Evolutionary conservation across 2,113 vertebrate genomes (phyloP).

Genomic region (Psilopsiagon aurifrons): DNA sequence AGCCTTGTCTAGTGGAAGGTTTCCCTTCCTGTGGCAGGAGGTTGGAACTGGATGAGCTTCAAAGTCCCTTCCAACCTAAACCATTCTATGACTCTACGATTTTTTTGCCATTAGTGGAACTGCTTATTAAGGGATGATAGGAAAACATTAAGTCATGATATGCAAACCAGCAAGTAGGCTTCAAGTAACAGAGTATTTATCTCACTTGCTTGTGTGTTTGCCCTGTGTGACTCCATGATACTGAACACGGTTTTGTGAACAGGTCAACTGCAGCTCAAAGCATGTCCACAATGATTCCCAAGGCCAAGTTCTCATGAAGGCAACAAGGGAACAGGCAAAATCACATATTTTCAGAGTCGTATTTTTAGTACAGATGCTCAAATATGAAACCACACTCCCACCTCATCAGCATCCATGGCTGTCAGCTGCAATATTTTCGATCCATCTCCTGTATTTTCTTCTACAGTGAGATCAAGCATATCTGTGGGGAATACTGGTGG

Average conservation of each 20-base stretch:
- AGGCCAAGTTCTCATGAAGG: not conserved
- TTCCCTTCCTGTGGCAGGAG: not conserved
- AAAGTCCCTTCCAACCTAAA: not conserved
- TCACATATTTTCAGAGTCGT: rapidly evolving
- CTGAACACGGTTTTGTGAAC: not conserved
- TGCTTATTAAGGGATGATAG: not conserved
- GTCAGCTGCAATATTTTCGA: slow-evolving; percentile 96
- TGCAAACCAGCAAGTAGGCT: not conserved
- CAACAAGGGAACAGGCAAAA: not conserved
- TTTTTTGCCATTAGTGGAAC: not conserved
- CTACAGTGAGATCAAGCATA: slow-evolving; percentile 90
- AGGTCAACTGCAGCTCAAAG: not conserved
- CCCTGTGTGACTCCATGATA: not conserved
- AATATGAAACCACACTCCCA: slow-evolving; percentile 59
- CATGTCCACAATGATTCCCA: not conserved
- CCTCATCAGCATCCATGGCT: slow-evolving; percentile 96
- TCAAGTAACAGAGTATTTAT: not conserved
- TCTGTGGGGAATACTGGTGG: slow-evolving; percentile 95
- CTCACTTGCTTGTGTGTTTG: not conserved
- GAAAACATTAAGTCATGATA: not conserved
- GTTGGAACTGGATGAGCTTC: not conserved
- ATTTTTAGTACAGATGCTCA: not conserved
- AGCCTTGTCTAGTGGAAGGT: not conserved
- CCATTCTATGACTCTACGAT: not conserved
- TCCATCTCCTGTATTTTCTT: slow-evolving; percentile 94